Percentiles rank a stretch among this genome's conserved stretches.
phyloP scores from a whole-genome alignment of 92 coral and sea anemone species.

The Siderastrea radians region DNA sequence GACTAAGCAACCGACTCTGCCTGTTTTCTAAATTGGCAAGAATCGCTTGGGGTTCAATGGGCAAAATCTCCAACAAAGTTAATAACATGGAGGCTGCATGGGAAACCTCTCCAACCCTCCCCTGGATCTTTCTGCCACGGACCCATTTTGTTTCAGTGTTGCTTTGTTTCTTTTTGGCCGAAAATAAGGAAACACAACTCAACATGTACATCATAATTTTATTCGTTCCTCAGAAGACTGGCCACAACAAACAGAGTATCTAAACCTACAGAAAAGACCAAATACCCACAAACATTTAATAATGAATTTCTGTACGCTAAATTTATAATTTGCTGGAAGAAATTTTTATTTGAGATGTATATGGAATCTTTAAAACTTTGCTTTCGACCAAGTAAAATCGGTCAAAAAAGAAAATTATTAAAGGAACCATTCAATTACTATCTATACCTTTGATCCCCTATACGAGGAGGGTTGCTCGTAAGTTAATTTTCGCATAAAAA shows the following conservation, averaged over 20 bases:
- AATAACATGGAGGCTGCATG: too few relatives aligned
- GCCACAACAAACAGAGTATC: neutral
- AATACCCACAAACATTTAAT: neutral
- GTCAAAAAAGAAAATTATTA: neutral
- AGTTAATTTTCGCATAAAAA: neutral
- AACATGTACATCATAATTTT: conserved; percentile 2
- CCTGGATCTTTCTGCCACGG: too few relatives aligned
- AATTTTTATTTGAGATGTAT: neutral
- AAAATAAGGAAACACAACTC: neutral
- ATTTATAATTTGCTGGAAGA: too few relatives aligned
- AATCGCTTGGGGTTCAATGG: too few relatives aligned
- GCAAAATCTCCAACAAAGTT: too few relatives aligned
- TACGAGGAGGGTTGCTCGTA: neutral
- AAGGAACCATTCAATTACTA: too few relatives aligned
- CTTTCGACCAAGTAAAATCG: neutral
- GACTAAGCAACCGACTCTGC: too few relatives aligned
- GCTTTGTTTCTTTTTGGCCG: too few relatives aligned
- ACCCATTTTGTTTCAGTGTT: too few relatives aligned
- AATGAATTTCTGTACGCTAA: neutral
- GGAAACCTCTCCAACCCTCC: too few relatives aligned
- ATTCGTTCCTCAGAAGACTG: neutral
- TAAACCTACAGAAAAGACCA: neutral
- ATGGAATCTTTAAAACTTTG: neutral
- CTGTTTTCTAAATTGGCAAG: too few relatives aligned
- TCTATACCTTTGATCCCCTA: neutral